Conservation (phyloP, 2,113 vertebrate species). For the Miniopterus natalensis region DNA sequence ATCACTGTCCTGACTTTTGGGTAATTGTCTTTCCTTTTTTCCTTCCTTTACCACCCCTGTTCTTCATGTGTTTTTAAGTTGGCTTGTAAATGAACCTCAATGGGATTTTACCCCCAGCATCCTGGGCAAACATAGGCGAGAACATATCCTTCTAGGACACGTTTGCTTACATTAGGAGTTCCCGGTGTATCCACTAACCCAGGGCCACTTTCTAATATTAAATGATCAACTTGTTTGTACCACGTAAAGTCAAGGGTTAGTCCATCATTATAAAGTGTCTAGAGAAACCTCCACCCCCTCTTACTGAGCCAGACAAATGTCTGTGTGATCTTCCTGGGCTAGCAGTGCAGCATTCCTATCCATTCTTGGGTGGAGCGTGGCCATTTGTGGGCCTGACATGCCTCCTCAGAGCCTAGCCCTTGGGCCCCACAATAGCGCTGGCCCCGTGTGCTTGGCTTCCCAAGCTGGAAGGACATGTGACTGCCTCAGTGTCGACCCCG, state of each 20-base stretch:
- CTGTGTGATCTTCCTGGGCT: background rate
- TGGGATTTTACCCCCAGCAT: background rate
- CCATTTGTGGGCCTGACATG: background rate
- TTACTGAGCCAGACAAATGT: background rate
- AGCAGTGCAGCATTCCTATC: background rate
- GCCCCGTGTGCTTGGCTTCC: no score
- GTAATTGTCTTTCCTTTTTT: background rate
- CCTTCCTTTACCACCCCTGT: background rate
- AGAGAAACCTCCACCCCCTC: background rate
- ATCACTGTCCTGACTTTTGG: background rate
- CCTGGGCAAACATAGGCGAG: background rate
- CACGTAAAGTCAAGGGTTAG: background rate
- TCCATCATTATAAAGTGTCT: background rate
- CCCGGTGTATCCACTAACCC: background rate
- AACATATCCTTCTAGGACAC: background rate
- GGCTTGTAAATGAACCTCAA: background rate
- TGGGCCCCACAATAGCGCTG: background rate
- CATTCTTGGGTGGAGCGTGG: background rate
- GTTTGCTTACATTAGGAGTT: background rate
- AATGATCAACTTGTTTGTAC: background rate
- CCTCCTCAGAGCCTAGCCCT: background rate
- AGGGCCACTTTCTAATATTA: constrained; percentile 9
- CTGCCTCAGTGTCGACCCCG: background rate
- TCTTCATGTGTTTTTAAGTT: constrained; percentile 24
- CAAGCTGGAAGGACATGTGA: background rate